A percentile compares a stretch with the other conserved stretches of the same genome.
phyloP scores from a whole-genome alignment of 2,888 invertebrate genomes.

The Camptogramma bilineatum region DNA sequence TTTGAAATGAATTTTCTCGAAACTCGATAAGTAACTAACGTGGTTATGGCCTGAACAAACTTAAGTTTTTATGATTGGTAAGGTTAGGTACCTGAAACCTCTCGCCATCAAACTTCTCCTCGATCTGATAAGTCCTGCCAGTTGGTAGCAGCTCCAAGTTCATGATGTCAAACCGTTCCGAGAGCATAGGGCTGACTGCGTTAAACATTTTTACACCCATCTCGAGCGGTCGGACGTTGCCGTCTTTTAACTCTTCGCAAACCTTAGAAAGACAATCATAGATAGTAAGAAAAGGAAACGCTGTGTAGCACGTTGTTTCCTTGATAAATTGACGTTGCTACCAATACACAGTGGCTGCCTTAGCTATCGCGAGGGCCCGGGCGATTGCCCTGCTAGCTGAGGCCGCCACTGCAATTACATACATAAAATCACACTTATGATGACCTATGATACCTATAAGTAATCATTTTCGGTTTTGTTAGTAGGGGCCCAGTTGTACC shows the following conservation, averaged over 20 bases:
- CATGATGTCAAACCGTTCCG: conserved; percentile 89
- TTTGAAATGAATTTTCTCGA: not conserved
- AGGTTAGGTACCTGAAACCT: conserved; percentile 89
- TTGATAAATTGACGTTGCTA: no score
- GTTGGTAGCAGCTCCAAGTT: conserved; percentile 85
- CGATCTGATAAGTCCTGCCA: conserved; percentile 87
- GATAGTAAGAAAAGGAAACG: not conserved
- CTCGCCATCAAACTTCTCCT: conserved; percentile 97
- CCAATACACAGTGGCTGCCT: no score
- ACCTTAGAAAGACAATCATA: conserved; percentile 69
- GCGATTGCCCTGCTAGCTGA: no score
- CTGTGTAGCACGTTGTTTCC: no score
- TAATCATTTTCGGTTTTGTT: no score
- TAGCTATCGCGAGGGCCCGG: no score
- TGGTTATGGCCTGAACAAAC: no score
- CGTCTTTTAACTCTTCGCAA: conserved; percentile 88
- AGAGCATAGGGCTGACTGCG: conserved; percentile 95
- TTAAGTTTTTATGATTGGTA: no score
- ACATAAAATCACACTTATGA: no score
- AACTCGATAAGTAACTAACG: not conserved
- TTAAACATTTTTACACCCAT: conserved; percentile 90
- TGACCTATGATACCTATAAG: no score
- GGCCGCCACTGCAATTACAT: no score
- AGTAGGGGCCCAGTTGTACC: no score
- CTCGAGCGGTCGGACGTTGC: conserved; percentile 86